Percentiles rank a stretch among this genome's conserved stretches.
Evolutionary conservation across 2,113 vertebrate genomes (phyloP).

Genomic region (Plotosus lineatus): DNA sequence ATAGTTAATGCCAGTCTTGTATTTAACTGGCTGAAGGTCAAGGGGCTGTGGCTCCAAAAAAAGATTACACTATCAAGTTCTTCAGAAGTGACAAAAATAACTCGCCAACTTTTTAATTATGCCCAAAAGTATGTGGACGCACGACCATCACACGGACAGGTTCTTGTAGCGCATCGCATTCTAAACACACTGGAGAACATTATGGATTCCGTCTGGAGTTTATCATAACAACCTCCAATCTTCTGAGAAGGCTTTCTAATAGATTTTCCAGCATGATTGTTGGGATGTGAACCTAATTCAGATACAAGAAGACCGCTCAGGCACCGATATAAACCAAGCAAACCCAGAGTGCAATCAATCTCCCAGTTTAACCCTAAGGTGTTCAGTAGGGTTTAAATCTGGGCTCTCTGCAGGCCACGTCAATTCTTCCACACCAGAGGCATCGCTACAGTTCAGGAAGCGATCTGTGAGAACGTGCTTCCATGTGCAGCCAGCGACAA

Average conservation of each 20-base stretch:
- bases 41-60: slow-evolving; percentile 3
- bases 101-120: neutral
- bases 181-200: neutral
- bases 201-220: neutral
- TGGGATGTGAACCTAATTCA: neutral
- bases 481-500: too few relatives aligned
- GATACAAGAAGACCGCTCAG: neutral
- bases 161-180: neutral
- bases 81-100: neutral
- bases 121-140: neutral
- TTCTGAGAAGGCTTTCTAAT: neutral
- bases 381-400: neutral
- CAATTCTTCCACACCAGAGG: neutral
- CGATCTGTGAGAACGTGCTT: too few relatives aligned
- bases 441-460: too few relatives aligned
- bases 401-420: neutral
- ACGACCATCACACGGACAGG: neutral
- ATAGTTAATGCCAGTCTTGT: neutral
- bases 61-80: neutral
- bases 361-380: neutral
- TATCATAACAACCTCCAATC: neutral
- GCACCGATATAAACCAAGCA: neutral
- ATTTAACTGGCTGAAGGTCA: neutral
- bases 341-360: neutral
- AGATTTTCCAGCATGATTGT: neutral